A percentile compares a stretch with the other conserved stretches of the same genome.
Conservation (phyloP, 2,113 vertebrate species). For the Tyrannus savana region DNA sequence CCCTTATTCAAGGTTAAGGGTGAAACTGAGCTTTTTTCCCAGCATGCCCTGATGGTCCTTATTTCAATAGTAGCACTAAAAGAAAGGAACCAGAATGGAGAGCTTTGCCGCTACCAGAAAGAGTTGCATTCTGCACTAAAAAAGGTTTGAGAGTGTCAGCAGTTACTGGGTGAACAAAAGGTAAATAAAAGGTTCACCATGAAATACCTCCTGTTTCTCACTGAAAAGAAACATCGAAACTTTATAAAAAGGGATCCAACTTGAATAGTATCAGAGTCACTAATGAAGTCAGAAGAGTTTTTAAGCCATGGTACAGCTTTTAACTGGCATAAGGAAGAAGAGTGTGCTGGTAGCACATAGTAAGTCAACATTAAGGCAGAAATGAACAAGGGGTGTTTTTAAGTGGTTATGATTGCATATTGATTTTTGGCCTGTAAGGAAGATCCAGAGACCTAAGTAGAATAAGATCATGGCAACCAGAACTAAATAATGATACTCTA, state of each 20-base stretch:
- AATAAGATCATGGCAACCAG: not conserved
- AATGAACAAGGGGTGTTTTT: not conserved
- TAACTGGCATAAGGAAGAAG: not conserved
- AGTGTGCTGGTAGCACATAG: not conserved
- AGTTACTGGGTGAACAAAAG: not conserved
- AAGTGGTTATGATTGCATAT: not conserved
- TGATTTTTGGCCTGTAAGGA: not conserved
- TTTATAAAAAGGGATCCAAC: not conserved
- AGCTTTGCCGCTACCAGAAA: not conserved
- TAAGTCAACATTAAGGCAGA: not conserved
- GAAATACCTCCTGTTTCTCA: not conserved
- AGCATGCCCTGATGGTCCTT: not conserved
- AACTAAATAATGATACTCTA: not conserved
- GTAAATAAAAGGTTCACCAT: not conserved
- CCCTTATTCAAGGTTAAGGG: not conserved
- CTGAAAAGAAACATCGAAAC: not conserved
- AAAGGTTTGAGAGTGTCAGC: not conserved
- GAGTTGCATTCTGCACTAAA: not conserved
- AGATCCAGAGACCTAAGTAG: not conserved
- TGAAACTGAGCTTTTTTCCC: not conserved
- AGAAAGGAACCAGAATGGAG: not conserved
- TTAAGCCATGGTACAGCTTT: not conserved
- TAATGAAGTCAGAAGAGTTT: not conserved
- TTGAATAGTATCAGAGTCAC: not conserved
- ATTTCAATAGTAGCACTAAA: not conserved